phyloP scores from a whole-genome alignment of 2,113 vertebrate genomes.

The Neolamprologus sp. region DNA sequence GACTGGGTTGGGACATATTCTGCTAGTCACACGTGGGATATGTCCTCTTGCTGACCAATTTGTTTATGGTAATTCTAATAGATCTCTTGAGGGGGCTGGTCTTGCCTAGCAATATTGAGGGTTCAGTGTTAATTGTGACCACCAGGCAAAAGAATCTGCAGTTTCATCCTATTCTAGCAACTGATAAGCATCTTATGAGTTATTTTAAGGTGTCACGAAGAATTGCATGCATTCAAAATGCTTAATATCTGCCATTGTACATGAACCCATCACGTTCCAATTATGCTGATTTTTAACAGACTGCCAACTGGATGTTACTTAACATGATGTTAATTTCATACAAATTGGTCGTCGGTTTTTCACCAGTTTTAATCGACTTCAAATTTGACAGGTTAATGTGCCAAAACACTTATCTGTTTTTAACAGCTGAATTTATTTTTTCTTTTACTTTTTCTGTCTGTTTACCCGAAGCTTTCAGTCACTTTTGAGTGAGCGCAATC shows the following conservation, averaged over 20 bases:
- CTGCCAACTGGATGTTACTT: not conserved
- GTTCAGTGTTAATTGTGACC: conserved; percentile 58
- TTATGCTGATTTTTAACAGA: not conserved
- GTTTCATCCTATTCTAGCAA: conserved; percentile 47
- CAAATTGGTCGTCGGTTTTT: not conserved
- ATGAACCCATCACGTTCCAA: not conserved
- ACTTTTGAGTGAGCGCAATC: not conserved
- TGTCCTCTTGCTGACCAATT: conserved; percentile 58
- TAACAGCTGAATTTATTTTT: not conserved
- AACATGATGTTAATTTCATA: not conserved
- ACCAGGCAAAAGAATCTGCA: conserved; percentile 50
- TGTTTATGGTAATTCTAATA: conserved; percentile 59
- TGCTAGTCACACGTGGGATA: conserved; percentile 12
- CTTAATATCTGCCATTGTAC: not conserved
- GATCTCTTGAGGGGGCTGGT: conserved; percentile 26
- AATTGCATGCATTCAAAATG: not conserved
- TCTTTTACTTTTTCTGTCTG: not conserved
- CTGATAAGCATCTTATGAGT: conserved; percentile 39
- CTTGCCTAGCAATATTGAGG: conserved; percentile 38
- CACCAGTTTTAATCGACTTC: not conserved
- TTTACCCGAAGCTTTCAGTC: not conserved
- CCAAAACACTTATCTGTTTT: not conserved
- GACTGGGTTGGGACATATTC: conserved; percentile 2
- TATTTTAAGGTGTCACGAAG: conserved; percentile 41
- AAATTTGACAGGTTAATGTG: not conserved